Conservation (phyloP, 2,888 invertebrate species). For the Coenonympha glycerion region DNA sequence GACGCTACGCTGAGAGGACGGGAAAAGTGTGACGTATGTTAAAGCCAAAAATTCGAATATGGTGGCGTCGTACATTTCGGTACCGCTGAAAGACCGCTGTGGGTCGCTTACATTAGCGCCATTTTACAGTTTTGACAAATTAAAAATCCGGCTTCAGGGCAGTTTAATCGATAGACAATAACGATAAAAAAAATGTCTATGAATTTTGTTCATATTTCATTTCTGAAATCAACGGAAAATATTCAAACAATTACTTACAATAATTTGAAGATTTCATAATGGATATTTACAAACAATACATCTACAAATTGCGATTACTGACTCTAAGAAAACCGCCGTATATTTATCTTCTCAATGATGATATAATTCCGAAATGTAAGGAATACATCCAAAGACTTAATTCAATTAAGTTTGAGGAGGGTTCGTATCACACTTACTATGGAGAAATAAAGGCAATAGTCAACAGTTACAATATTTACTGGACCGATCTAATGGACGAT, state of each 20-base stretch:
- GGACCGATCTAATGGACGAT: conserved; percentile 40
- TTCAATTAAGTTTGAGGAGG: conserved; percentile 39
- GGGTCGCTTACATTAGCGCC: too few relatives aligned
- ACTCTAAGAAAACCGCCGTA: conserved; percentile 36
- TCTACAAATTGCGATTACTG: conserved; percentile 38
- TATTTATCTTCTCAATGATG: conserved; percentile 37
- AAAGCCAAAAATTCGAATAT: too few relatives aligned
- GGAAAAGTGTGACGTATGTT: too few relatives aligned
- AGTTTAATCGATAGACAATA: too few relatives aligned
- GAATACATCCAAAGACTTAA: conserved; percentile 37
- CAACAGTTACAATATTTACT: conserved; percentile 41
- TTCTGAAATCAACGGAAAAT: background rate
- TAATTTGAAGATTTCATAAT: conserved; percentile 25
- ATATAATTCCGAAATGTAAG: conserved; percentile 38
- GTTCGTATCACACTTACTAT: conserved; percentile 43
- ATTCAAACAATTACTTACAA: background rate
- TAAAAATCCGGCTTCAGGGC: too few relatives aligned
- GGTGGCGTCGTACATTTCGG: too few relatives aligned
- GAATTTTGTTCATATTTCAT: background rate
- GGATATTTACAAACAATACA: conserved; percentile 46
- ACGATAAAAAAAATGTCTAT: too few relatives aligned
- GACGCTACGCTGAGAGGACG: too few relatives aligned
- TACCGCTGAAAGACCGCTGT: too few relatives aligned
- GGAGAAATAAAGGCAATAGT: conserved; percentile 46
- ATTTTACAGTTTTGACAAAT: too few relatives aligned